Percentiles rank a stretch among this genome's conserved stretches.
These are phyloP conservation scores for Ammodytes dubius DNA, from an alignment of 2,113 vertebrate species.

Conservation along the genomic window DNA sequence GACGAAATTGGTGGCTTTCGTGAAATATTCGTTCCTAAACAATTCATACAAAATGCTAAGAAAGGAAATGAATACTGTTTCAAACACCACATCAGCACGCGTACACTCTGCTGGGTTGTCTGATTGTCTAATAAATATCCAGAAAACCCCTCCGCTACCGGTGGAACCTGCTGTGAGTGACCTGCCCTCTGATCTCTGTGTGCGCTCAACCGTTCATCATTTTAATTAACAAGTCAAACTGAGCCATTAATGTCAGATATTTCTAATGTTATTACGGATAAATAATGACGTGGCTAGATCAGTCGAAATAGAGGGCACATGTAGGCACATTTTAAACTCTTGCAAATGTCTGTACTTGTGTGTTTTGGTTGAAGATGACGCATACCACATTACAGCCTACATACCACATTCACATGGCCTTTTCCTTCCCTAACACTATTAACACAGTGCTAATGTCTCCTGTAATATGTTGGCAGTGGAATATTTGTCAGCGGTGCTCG, in stretches of 20 bases:
- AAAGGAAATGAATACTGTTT: too few species aligned
- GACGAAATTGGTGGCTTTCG: too few species aligned
- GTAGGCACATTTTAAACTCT: too few species aligned
- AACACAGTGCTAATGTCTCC: conserved; percentile 1
- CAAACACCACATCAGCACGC: neutral
- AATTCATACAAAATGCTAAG: too few species aligned
- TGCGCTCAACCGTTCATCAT: neutral
- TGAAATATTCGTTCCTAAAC: too few species aligned
- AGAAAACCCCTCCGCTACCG: neutral
- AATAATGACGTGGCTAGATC: neutral
- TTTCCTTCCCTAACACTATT: conserved; percentile 34
- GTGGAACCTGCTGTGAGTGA: neutral
- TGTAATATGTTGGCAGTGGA: conserved; percentile 8
- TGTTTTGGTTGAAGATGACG: conserved; percentile 45
- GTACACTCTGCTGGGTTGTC: neutral
- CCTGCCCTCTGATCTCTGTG: neutral
- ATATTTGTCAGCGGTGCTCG: conserved; percentile 2
- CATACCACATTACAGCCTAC: neutral
- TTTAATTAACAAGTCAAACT: conserved; percentile 1
- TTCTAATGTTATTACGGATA: neutral
- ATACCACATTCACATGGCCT: neutral
- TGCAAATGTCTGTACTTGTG: conserved; percentile 12
- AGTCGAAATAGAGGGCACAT: neutral
- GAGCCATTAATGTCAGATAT: neutral
- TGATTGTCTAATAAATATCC: neutral